These are phyloP conservation scores for Coryphaenoides rupestris DNA, from an alignment of 2,113 vertebrate species.

Conservation along the genomic window DNA sequence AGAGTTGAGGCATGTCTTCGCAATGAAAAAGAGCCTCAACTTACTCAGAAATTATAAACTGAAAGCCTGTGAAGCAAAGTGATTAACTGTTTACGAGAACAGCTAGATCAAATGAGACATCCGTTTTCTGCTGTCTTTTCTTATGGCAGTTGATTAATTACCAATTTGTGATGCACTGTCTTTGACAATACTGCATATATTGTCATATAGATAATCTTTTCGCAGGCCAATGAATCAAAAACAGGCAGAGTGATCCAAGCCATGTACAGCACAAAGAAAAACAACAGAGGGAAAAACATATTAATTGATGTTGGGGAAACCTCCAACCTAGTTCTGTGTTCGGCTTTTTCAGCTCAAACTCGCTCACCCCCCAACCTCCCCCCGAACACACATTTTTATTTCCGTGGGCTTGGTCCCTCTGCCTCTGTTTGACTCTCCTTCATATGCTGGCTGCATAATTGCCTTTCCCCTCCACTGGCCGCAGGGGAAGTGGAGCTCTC, in stretches of 20 bases:
- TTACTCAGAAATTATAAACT: neutral
- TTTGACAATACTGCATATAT: neutral
- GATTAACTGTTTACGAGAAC: too few relatives aligned
- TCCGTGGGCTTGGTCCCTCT: conserved; percentile 4
- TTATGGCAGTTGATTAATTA: too few relatives aligned
- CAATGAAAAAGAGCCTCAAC: neutral
- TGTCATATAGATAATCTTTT: conserved; percentile 13
- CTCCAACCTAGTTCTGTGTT: conserved; percentile 24
- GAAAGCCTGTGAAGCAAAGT: too few relatives aligned
- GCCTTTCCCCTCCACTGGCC: conserved; percentile 67
- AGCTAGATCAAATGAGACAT: too few relatives aligned
- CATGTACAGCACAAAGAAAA: too few relatives aligned
- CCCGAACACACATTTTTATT: too few relatives aligned
- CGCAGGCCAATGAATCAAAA: conserved; percentile 11
- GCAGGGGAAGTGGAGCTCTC: conserved; percentile 62
- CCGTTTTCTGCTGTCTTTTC: too few relatives aligned
- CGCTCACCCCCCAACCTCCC: conserved; percentile 18
- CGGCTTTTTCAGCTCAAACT: conserved; percentile 42
- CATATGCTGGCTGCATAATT: conserved; percentile 70
- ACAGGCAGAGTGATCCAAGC: neutral
- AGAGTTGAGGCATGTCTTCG: neutral
- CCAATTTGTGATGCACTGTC: neutral
- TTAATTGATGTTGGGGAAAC: conserved; percentile 32
- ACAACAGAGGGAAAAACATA: conserved; percentile 30
- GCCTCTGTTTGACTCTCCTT: conserved; percentile 33